phyloP scores from a whole-genome alignment of 2,797 vertebrate species.

The Masticophis lateralis region DNA sequence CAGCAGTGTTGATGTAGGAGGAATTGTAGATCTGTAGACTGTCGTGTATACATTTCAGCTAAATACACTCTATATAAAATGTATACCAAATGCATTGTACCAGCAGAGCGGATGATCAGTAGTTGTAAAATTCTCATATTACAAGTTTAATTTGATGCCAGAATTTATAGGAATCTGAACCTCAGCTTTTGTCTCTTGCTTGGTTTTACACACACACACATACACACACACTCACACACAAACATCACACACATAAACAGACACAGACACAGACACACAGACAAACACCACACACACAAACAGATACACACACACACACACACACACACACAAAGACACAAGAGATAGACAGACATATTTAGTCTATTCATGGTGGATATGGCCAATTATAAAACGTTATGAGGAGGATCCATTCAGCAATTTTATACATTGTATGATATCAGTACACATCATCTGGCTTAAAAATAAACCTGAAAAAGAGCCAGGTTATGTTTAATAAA shows the following conservation, averaged over 20 bases:
- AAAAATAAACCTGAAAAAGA: too few species aligned
- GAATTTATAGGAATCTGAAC: background rate
- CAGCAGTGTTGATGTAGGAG: background rate
- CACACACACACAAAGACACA: background rate
- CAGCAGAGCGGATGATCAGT: background rate
- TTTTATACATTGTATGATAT: background rate
- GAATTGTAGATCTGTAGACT: conserved; percentile 9
- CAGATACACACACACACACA: background rate
- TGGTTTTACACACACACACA: background rate
- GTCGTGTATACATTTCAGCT: conserved; percentile 28
- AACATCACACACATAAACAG: background rate
- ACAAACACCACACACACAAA: background rate
- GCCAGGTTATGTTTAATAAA: too few species aligned
- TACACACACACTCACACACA: background rate
- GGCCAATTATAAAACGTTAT: background rate
- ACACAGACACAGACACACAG: background rate
- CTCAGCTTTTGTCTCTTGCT: background rate
- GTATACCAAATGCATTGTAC: background rate
- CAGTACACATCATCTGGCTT: background rate
- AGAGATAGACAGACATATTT: background rate
- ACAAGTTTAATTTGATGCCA: background rate
- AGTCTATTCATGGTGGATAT: rapidly evolving
- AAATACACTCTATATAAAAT: background rate
- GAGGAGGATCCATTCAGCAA: background rate
- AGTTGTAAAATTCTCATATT: background rate